phyloP scores from a whole-genome alignment of 2,113 vertebrate species.

The Dascyllus trimaculatus region DNA sequence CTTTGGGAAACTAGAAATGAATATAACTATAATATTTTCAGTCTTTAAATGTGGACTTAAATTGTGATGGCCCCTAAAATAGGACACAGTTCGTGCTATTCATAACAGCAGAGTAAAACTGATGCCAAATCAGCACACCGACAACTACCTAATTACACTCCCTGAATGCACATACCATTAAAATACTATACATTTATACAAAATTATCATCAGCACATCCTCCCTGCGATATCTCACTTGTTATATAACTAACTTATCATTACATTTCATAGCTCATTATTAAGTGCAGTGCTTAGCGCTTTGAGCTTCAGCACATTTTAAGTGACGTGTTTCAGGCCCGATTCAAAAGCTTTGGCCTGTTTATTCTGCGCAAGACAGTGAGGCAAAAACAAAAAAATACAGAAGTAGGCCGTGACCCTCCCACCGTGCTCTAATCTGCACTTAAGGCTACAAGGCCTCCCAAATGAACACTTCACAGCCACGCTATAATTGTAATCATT shows the following conservation, averaged over 20 bases:
- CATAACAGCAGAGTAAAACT: slow-evolving; percentile 38
- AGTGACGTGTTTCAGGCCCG: slow-evolving; percentile 30
- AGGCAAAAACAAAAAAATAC: slow-evolving; percentile 17
- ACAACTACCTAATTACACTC: slow-evolving; percentile 50
- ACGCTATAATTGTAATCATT: slow-evolving; percentile 44
- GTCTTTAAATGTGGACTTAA: slow-evolving; percentile 8
- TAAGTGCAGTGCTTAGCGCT: slow-evolving; percentile 20
- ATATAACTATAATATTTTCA: background rate
- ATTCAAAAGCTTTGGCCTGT: slow-evolving; percentile 26
- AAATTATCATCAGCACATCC: slow-evolving; percentile 32
- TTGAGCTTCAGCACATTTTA: slow-evolving; percentile 29
- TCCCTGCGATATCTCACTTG: slow-evolving; percentile 16
- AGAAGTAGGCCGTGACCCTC: background rate
- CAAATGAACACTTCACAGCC: slow-evolving; percentile 50
- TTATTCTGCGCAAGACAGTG: slow-evolving; percentile 26
- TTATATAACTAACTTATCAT: slow-evolving; percentile 23
- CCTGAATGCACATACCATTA: slow-evolving; percentile 73
- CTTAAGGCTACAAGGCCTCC: slow-evolving; percentile 33
- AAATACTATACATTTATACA: slow-evolving; percentile 82
- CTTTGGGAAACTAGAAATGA: background rate
- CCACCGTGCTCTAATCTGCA: background rate
- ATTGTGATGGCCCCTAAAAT: slow-evolving; percentile 4
- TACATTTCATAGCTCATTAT: slow-evolving; percentile 19
- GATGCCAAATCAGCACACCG: slow-evolving; percentile 37
- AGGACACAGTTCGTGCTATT: slow-evolving; percentile 8